Evolutionary conservation across 2,797 vertebrate genomes (phyloP), one percentile per base, ranked within the genome.

Genomic region (Crypturellus tataupa): DNA sequence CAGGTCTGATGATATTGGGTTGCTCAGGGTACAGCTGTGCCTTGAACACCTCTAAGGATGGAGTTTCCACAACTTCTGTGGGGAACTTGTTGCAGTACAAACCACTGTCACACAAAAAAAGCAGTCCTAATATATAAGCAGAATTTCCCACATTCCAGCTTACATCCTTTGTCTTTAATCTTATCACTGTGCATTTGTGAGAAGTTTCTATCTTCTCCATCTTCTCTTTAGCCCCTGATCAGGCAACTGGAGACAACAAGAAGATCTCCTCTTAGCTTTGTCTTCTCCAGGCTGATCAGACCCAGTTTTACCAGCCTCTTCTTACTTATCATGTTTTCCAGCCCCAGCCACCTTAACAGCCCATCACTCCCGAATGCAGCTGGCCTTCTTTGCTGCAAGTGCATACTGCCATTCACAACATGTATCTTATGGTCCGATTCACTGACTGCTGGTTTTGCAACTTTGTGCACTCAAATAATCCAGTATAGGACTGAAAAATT

Each of bases 381-480:
- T 37, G 29, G 31, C 8, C 24, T 81, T 49, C 64, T 68, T 31
- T 15, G 40, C n/a, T 73, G 31, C 46, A 16, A 37, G 37, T 56
- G 3, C 29, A 11, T 0, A 0, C 16, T 27, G 29, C 39, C 49
- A 18, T 29, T 27, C 21, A 21, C 16, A 25, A 39, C 18, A 2
- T 2, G 35, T 6, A 51, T 24, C n/a, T 67, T 9, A 12, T 12
- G 18, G 47, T 58, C 27, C 23, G 47, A 42, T 33, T 6, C 29
- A 39, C 62, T 29, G 19, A 40, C 49, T 58, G 39, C 80, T 42
- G 37, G n/a, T 37, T 80, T 40, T 63, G 39, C 86, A 23, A 1
- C 20, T 44, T 70, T 12, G 14, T 8, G 4, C 33, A 14, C 33
- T 47, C 29, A 14, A 90, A 60, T 56, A 33, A 59, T 40, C 23